Evolutionary conservation across 2,888 invertebrate species (phyloP).

Genomic region (Drosophila mulleri): DNA sequence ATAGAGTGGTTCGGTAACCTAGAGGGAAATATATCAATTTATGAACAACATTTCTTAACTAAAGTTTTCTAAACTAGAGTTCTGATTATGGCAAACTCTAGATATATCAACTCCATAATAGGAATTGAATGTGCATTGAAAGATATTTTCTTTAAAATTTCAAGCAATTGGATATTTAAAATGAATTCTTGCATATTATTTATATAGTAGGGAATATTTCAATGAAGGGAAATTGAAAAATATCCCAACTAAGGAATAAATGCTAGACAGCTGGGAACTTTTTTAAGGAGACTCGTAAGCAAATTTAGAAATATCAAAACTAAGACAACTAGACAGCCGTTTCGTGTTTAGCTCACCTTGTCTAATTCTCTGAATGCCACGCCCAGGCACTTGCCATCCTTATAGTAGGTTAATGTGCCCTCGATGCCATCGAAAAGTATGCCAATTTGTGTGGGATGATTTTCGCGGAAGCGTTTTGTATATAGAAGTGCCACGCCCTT

Average conservation of each 20-base stretch:
- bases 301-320: not conserved
- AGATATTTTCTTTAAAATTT: no score
- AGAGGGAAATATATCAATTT: not conserved
- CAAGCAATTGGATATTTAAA: no score
- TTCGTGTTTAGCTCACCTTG: slow-evolving; percentile 80
- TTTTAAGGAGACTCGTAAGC: not conserved
- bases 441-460: slow-evolving; percentile 89
- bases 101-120: no score
- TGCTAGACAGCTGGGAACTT: no score
- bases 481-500: slow-evolving; percentile 88
- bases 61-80: no score
- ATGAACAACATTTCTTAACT: not conserved
- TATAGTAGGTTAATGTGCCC: slow-evolving; percentile 90
- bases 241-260: no score
- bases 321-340: not conserved
- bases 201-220: no score
- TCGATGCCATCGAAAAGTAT: slow-evolving; percentile 89
- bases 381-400: slow-evolving; percentile 89
- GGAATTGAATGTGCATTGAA: no score
- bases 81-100: no score
- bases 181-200: no score
- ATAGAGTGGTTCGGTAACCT: slow-evolving; percentile 88
- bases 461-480: slow-evolving; percentile 89
- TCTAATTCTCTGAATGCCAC: slow-evolving; percentile 89
- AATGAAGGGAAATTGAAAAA: no score